phyloP scores from a whole-genome alignment of 2,797 vertebrate genomes.

The Platalea minor region DNA sequence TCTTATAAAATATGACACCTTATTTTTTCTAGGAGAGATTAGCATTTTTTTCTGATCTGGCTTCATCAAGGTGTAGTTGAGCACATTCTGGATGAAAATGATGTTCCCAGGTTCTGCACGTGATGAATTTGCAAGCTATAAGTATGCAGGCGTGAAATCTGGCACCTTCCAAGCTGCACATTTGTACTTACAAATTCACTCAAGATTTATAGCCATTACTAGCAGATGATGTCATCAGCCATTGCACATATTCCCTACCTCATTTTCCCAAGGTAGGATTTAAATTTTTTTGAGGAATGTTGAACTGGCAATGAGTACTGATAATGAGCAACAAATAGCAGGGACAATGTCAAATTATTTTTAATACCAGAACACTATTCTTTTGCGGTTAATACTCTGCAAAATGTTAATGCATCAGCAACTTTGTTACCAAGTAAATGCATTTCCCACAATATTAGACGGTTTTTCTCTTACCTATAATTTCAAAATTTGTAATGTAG shows the following conservation, averaged over 20 bases:
- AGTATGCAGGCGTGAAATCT: constrained; percentile 59
- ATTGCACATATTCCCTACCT: constrained; percentile 61
- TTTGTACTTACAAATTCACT: constrained; percentile 61
- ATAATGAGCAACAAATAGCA: constrained; percentile 66
- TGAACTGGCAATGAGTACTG: constrained; percentile 59
- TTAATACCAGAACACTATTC: constrained; percentile 60
- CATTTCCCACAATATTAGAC: constrained; percentile 30
- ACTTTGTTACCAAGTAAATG: constrained; percentile 33
- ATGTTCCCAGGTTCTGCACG: constrained; percentile 13
- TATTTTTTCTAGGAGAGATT: not conserved
- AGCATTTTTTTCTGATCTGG: not conserved
- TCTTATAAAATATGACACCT: not conserved
- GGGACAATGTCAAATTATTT: constrained; percentile 50
- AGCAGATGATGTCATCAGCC: constrained; percentile 71
- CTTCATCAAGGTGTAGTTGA: constrained; percentile 2
- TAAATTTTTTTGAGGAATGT: constrained; percentile 70
- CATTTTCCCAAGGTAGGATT: constrained; percentile 70
- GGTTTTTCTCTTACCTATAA: constrained; percentile 19
- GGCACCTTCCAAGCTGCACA: constrained; percentile 48
- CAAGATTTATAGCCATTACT: constrained; percentile 63
- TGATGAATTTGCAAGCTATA: constrained; percentile 64
- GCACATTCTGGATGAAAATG: not conserved
- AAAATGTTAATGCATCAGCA: constrained; percentile 60
- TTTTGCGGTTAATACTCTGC: constrained; percentile 43
- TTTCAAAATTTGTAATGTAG: constrained; percentile 23